Evolutionary conservation across 2,113 vertebrate species (phyloP).

Genomic region (Anolis carolinensis): DNA sequence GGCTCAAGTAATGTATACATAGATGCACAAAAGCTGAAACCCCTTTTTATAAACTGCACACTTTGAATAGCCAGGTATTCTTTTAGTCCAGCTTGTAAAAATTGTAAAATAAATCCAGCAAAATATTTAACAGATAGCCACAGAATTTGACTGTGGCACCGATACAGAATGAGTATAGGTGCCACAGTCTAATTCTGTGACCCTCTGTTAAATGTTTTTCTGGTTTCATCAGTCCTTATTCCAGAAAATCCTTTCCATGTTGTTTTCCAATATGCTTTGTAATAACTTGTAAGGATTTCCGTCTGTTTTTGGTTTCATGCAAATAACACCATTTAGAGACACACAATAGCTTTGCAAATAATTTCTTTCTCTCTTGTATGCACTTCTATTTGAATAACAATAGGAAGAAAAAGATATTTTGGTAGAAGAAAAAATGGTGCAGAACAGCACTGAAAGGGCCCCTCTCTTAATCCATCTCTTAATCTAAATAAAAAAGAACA

Average conservation of each 20-base stretch:
- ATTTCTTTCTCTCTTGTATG: background rate
- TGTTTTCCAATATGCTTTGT: no score
- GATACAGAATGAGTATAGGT: background rate
- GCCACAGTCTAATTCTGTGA: background rate
- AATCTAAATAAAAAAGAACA: background rate
- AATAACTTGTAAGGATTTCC: background rate
- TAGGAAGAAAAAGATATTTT: background rate
- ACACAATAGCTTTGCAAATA: background rate
- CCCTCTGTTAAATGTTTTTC: background rate
- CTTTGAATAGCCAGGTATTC: background rate
- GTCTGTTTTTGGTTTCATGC: background rate
- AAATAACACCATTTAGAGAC: background rate
- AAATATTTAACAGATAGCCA: background rate
- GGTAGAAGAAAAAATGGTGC: background rate
- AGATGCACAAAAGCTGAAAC: background rate
- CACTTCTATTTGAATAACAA: background rate
- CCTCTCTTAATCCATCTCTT: background rate
- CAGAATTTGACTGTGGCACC: background rate
- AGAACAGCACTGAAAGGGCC: background rate
- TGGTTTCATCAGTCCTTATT: background rate
- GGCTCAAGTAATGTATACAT: background rate
- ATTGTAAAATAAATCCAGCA: background rate
- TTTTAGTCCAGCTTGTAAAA: background rate
- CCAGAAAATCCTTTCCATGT: background rate
- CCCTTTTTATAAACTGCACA: background rate